These are phyloP conservation scores for Limnodromus scolopaceus DNA, from an alignment of 2,797 vertebrate species.

Conservation along the genomic window DNA sequence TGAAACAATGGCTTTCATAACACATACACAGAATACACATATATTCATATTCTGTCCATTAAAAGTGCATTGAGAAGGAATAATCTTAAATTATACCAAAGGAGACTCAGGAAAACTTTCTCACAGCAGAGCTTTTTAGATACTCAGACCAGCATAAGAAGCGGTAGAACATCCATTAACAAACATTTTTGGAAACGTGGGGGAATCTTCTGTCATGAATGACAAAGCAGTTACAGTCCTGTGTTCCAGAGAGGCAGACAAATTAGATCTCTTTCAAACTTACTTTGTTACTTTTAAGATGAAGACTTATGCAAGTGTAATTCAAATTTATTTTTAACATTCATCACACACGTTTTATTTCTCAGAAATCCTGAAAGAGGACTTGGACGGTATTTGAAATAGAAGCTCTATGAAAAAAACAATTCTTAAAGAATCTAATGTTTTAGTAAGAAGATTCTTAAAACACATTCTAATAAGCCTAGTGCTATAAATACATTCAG, in stretches of 20 bases:
- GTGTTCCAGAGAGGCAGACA: neutral
- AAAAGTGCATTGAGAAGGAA: neutral
- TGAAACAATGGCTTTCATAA: neutral
- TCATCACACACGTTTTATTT: fast-evolving
- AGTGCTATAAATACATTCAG: neutral
- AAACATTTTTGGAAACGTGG: neutral
- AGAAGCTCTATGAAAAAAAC: neutral
- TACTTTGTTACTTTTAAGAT: neutral
- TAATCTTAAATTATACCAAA: neutral
- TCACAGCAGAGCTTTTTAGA: neutral
- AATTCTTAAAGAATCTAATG: neutral
- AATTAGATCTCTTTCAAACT: neutral
- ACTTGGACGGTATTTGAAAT: neutral
- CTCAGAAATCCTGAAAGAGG: neutral
- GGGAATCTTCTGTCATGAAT: neutral
- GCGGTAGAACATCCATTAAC: neutral
- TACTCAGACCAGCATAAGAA: neutral
- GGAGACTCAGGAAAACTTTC: neutral
- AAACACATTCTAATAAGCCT: neutral
- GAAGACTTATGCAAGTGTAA: neutral
- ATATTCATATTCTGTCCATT: neutral
- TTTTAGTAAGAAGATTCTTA: neutral
- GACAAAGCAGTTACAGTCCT: neutral
- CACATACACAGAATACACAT: neutral
- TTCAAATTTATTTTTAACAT: neutral